Base-by-base conservation (phyloP, 1,140 invertebrate genomes). In the Scaptomyza hsui region DNA sequence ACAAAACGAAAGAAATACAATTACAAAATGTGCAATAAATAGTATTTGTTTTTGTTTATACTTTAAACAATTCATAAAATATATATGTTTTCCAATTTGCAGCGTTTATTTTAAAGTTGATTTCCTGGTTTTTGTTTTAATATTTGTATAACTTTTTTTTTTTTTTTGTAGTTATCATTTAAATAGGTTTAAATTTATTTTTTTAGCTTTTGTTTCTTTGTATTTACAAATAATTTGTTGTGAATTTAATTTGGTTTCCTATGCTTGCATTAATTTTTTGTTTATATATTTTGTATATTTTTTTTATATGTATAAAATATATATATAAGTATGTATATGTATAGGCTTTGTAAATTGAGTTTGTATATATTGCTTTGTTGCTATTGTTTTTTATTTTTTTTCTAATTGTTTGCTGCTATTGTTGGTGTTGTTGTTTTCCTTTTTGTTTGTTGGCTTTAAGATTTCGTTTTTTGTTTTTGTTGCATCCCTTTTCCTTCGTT, bases 181-280 rank as follows among this genome's bases (percentile, higher is more conserved):
- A 57, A 57, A 65, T 71, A 45, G 52, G 21, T 44, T 65, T 42
- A 51, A 70, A 24, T 49, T 49, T 21, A 21, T 67, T 32, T 44
- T 48, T n/a, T 60, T 60, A 47, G 9, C 26, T 21, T 47, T 32
- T 26, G 9, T 35, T 48, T 55, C 5, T 61, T 18, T 45, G 29
- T 21, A 42, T 70, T 51, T 56, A 37, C 53, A 37, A 21, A 42
- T 42, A 21, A 10, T 56, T 16, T 49, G 32, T 6, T 57, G 60
- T 56, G 60, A 55, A 42, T 62, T 32, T 42, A 69, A 49, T 70
- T 69, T 65, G 68, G 68, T 71, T 70, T 63, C 37, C 52, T 70
- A 64, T 56, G 35, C 51, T 70, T 64, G 67, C 42, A 42, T 48
- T 39, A n/a, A 35, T 24, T 44, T 29, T 9, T 0, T 29, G 16